A percentile compares a stretch with the other conserved stretches of the same genome.
These are phyloP conservation scores for Thripadectes ignobilis DNA, from an alignment of 2,797 vertebrate genomes.

Conservation along the genomic window DNA sequence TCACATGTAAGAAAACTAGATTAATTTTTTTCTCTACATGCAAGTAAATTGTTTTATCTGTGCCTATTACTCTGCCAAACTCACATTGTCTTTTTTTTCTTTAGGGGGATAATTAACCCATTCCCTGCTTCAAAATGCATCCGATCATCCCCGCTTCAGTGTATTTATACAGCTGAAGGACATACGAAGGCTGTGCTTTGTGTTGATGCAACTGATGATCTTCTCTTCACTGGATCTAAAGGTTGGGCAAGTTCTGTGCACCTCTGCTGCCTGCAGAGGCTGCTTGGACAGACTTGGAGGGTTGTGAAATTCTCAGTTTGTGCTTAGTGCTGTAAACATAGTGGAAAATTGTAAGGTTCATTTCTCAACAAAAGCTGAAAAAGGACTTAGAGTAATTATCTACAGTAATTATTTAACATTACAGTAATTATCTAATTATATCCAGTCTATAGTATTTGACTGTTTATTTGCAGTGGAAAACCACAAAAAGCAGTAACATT, in stretches of 20 bases:
- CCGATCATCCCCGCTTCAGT: slow-evolving; percentile 82
- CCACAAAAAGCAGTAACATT: not conserved
- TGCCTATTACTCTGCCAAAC: not conserved
- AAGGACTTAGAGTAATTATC: not conserved
- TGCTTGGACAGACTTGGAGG: not conserved
- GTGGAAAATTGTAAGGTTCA: not conserved
- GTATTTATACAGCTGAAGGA: slow-evolving; percentile 89
- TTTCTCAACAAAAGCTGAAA: not conserved
- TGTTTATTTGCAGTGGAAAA: not conserved
- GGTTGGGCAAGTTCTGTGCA: slow-evolving; percentile 71
- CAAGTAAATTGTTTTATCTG: not conserved
- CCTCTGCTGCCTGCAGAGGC: not conserved
- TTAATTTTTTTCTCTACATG: not conserved
- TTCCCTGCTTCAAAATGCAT: slow-evolving; percentile 79
- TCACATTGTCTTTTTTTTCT: slow-evolving; percentile 9
- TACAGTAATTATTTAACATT: not conserved
- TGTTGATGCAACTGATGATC: slow-evolving; percentile 93
- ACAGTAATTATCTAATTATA: not conserved
- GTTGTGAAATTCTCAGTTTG: not conserved
- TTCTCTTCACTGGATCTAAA: slow-evolving; percentile 98
- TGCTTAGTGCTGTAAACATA: not conserved
- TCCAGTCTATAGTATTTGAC: not conserved
- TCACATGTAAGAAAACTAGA: not conserved
- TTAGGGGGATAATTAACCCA: slow-evolving; percentile 92
- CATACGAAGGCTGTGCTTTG: slow-evolving; percentile 95